Base-by-base conservation (phyloP, 2,113 vertebrate genomes). In the Acrocephalus kingi region DNA sequence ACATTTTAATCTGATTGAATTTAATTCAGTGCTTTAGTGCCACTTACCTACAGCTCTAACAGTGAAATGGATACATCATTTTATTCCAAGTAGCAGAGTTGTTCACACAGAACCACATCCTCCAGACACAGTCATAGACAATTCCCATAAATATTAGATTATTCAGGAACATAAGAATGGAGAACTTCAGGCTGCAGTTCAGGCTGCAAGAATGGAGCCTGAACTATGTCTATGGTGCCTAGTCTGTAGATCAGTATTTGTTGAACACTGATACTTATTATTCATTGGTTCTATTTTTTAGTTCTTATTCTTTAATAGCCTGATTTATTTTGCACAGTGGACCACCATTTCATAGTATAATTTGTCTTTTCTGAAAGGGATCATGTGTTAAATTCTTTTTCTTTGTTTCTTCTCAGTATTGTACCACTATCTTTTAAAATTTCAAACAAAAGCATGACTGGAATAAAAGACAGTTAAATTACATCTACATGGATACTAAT, bases 381-480 rank as follows among this genome's bases (percentile, higher is more conserved):
- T 96, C 78, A 89, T 2, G 2, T 33, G 63, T 78, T 91, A 68
- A 43, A 31, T 15, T 37, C 6, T 79, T 96, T 56, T 66, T 51
- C 79, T 68, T 93, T 91, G 71, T 84, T 96, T 79, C 94, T 96
- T 94, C 91, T 96, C 78, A 93, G 90, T 69, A 68, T 85, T 87
- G 90, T 94, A 95, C 94, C 84, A 77, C 77, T 97, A 94, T 90
- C 77, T 96, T 94, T 96, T 92, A 92, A 97, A 95, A 95, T 92
- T 96, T 94, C 89, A 96, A 97, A 95, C 94, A 96, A 97, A 98
- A 97, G 91, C 87, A 68, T 89, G 90, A 89, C 88, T 86, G 94
- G 77, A 89, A 80, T 54, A 92, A 96, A 96, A 96, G 82, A 56
- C 91, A 90, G 88, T 90, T 97, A 97, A 97, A 98, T 98, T 97